Evolutionary conservation across 1,140 invertebrate genomes (phyloP).

Genomic region (Camponotus floridanus): DNA sequence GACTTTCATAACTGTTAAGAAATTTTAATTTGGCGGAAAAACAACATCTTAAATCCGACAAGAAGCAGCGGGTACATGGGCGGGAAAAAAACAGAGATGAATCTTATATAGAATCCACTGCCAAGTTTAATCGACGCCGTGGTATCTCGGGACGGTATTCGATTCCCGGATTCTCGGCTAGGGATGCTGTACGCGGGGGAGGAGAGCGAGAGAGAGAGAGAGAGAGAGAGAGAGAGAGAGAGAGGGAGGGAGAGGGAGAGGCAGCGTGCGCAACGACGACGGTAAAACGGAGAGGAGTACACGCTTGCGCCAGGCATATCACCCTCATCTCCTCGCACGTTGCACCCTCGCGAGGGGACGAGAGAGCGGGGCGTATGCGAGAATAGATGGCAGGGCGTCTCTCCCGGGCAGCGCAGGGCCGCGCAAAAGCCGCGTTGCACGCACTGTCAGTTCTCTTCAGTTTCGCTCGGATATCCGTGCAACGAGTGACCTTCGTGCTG

Average conservation of each 20-base stretch:
- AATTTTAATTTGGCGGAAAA: neutral
- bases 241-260: neutral
- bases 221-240: neutral
- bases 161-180: slow-evolving; percentile 72
- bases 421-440: slow-evolving; percentile 68
- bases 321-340: slow-evolving; percentile 68
- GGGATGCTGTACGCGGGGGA: slow-evolving; percentile 57
- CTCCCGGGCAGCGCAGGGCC: slow-evolving; percentile 70
- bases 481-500: slow-evolving; percentile 63
- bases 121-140: slow-evolving; percentile 62
- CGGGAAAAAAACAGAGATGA: neutral
- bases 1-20: slow-evolving; percentile 2
- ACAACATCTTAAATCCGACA: neutral
- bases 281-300: slow-evolving; percentile 70
- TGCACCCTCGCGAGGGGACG: slow-evolving; percentile 42
- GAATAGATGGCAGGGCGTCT: slow-evolving; percentile 76
- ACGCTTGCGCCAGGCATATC: slow-evolving; percentile 74
- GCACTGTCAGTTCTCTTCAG: slow-evolving; percentile 73
- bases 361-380: slow-evolving; percentile 72
- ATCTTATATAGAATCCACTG: slow-evolving; percentile 45
- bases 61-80: neutral
- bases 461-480: slow-evolving; percentile 73
- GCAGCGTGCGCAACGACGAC: slow-evolving; percentile 12
- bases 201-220: neutral
- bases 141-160: slow-evolving; percentile 61